Percentiles rank a stretch among this genome's conserved stretches.
Evolutionary conservation across 2,888 invertebrate species (phyloP).

Genomic region (Matsumyia berberina): DNA sequence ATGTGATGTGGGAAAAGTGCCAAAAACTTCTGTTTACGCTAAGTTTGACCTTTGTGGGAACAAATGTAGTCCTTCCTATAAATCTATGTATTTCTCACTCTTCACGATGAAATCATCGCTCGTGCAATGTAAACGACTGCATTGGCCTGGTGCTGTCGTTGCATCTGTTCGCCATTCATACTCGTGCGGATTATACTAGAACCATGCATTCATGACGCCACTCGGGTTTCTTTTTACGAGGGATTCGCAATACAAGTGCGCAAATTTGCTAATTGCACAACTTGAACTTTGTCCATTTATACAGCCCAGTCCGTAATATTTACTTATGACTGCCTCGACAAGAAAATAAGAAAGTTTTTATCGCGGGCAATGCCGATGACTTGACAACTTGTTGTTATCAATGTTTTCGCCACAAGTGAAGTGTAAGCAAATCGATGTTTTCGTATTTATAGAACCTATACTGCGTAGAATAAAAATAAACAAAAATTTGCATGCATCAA

Average conservation of each 20-base stretch:
- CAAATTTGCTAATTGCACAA: not conserved
- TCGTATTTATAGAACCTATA: not conserved
- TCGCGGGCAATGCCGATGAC: not conserved
- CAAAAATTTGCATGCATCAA: not conserved
- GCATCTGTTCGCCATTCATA: not conserved
- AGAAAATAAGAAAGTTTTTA: not conserved
- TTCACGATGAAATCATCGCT: not conserved
- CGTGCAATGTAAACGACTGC: not conserved
- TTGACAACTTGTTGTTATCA: conserved; percentile 6
- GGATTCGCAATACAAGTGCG: not conserved
- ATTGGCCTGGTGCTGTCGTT: not conserved
- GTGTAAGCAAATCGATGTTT: conserved; percentile 1
- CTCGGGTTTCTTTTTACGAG: not conserved
- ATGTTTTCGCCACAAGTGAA: not conserved
- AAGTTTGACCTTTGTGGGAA: conserved; percentile 12
- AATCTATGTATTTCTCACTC: no score
- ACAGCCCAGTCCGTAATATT: not conserved
- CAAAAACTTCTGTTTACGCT: not conserved
- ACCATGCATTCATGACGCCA: conserved; percentile 20
- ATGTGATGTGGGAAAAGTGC: conserved; percentile 5
- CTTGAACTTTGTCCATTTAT: conserved; percentile 1
- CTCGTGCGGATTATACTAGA: conserved; percentile 5
- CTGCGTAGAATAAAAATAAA: not conserved
- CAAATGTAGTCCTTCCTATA: not conserved
- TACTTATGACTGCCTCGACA: not conserved